Evolutionary conservation across 2,888 invertebrate species (phyloP), one percentile per base, ranked within the genome.

Genomic region (Exephanes ischioxanthus): DNA sequence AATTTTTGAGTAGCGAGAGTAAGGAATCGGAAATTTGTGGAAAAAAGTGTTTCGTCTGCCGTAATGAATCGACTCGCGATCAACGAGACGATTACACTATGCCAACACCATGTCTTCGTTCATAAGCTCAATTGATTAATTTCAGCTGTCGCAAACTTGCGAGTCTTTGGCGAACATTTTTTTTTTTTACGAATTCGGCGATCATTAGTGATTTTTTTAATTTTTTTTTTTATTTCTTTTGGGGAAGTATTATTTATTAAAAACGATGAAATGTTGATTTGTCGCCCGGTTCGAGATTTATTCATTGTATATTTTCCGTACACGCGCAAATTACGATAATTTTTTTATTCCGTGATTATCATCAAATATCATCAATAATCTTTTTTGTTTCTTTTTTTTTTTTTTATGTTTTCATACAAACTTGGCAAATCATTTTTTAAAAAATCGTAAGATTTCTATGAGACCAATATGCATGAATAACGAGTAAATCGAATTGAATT

Each of bases 51-150:
- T 41, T 73, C 48, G 22, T 48, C 67, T 48, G 61, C 33, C 61
- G 58, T 63, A 48, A 72, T 78, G 33, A 58, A 78, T 81, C 61
- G 72, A 72, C 55, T 76, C 55, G 61, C 61, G 37, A 75, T 80
- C 61, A 41, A 37, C 71, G 61, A 75, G 41, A 37, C 55, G 33
- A 30, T 33, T 45, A 80, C 37, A 63, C 45, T 63, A 68, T 77
- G 71, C 75, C 76, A 58, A 58, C 55, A 80, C 55, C 45, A 48
- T 55, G 71, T 22, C 66, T 63, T 61, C 81, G 78, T n/a, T 58
- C 41, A 58, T 70, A 84, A 78, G 68, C 81, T 75, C 77, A 80
- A 81, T 81, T 68, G 30, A 66, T 33, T 70, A 55, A 3, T 41
- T 37, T 55, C 19, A 19, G 41, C 67, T 61, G 33, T 63, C 22